Base-by-base conservation (phyloP, 2,797 vertebrate genomes). In the Clangula hyemalis region DNA sequence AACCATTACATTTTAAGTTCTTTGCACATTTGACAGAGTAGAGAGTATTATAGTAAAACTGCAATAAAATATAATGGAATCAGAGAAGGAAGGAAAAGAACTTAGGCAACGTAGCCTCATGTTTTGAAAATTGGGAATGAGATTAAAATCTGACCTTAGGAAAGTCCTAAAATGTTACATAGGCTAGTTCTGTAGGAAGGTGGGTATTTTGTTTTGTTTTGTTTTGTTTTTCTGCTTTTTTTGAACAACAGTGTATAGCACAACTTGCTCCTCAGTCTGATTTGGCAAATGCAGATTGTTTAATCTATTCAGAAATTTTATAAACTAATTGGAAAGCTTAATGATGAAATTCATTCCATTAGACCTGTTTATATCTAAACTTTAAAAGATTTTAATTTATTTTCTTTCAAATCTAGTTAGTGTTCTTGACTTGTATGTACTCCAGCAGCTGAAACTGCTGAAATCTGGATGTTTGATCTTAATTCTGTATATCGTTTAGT, bases 191-290 rank as follows among this genome's bases (percentile, higher is more conserved):
- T 56, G 4, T 61, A 56, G 24, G 34, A 71, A 49, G 19, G 28
- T 38, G 11, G 36, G 13, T 49, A 3, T 51, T 70, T 51, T 21
- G 24, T 51, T 34, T 51, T 22, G 21, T 57, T 58, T 14, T 36
- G 1, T 0, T 0, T 17, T 65, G 25, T 49, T 75, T 24, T 4
- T 12, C 14, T 51, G 10, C 17, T 61, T 60, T 3, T 54, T 70
- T 66, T 28, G 36, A 76, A 61, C 47, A 71, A 54, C 14, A 17
- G 14, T 30, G 56, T 57, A 60, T 22, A 69, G 38, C 18, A 27
- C 32, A 74, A 28, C 39, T 65, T 32, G 5, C 20, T 61, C 3
- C 58, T 28, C 28, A 57, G 19, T 79, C 45, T 54, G 24, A 51
- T 72, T 77, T 68, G 60, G 43, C 54, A 85, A 77, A 81, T 82